Evolutionary conservation across 1,140 invertebrate genomes (phyloP).

Genomic region (Rhagoletis zephyria): DNA sequence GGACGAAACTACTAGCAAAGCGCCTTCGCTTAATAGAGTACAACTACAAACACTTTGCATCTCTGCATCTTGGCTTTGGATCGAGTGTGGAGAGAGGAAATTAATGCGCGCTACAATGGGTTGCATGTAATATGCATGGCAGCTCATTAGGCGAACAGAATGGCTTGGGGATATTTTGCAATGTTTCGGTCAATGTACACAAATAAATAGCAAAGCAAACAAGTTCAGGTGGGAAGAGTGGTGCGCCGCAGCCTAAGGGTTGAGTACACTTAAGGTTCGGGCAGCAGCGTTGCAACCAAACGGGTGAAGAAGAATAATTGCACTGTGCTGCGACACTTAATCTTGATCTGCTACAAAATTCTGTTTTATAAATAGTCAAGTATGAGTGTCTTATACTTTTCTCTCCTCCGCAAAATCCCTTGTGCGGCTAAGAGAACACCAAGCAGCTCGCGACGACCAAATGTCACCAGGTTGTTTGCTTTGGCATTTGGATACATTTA

Average conservation of each 20-base stretch:
- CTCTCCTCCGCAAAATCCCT: no score
- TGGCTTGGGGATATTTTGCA: constrained; percentile 53
- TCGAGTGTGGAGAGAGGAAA: not conserved
- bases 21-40: constrained; percentile 6
- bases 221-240: not conserved
- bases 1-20: constrained; percentile 14
- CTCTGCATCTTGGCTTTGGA: not conserved
- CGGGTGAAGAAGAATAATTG: constrained; percentile 39
- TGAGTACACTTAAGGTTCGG: not conserved
- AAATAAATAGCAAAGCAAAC: constrained; percentile 12
- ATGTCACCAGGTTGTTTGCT: not conserved
- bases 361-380: not conserved
- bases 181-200: constrained; percentile 34
- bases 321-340: not conserved
- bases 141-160: constrained; percentile 52
- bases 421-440: not conserved
- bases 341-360: constrained; percentile 14
- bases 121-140: constrained; percentile 53
- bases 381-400: not conserved
- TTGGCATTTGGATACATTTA: not conserved
- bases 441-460: not conserved
- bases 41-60: constrained; percentile 10
- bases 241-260: not conserved
- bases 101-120: constrained; percentile 50
- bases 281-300: not conserved